Percentiles rank a stretch among this genome's conserved stretches.
These are phyloP conservation scores for Oryzias curvinotus DNA, from an alignment of 2,113 vertebrate species.

Conservation along the genomic window DNA sequence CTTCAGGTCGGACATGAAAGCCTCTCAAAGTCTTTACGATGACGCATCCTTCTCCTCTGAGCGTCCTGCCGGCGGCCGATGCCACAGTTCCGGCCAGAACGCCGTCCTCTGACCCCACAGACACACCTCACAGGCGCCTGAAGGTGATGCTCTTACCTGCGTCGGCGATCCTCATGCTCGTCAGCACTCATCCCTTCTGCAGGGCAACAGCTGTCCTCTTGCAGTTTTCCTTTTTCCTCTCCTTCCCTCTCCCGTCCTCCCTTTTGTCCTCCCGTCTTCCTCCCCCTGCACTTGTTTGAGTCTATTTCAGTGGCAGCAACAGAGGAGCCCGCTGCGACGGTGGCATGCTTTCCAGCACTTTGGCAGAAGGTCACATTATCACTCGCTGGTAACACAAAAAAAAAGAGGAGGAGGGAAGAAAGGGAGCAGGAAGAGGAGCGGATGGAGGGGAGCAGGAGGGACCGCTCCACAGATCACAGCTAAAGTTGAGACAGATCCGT, in stretches of 20 bases:
- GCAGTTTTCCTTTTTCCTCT: slow-evolving; percentile 12
- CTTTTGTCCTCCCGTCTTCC: slow-evolving; percentile 24
- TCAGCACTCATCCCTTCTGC: slow-evolving; percentile 65
- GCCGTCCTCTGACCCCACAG: too few species aligned
- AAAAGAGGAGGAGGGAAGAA: slow-evolving; percentile 11
- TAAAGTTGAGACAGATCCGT: slow-evolving; percentile 28
- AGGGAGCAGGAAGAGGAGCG: slow-evolving; percentile 41
- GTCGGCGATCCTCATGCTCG: slow-evolving; percentile 65
- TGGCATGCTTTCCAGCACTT: slow-evolving; percentile 79
- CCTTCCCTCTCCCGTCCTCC: slow-evolving; percentile 25
- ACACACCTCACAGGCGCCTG: neutral
- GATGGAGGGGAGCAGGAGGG: slow-evolving; percentile 47
- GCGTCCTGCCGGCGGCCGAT: slow-evolving; percentile 36
- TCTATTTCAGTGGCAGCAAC: slow-evolving; percentile 78
- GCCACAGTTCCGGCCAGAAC: slow-evolving; percentile 48
- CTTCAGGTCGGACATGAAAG: slow-evolving; percentile 32
- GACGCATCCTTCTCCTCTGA: slow-evolving; percentile 57
- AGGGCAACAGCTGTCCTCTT: slow-evolving; percentile 47
- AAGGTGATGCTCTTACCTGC: slow-evolving; percentile 62
- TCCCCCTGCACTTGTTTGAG: slow-evolving; percentile 78
- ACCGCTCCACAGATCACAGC: slow-evolving; percentile 17
- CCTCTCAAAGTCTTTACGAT: slow-evolving; percentile 53
- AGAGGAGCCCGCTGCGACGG: slow-evolving; percentile 73
- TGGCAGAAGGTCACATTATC: slow-evolving; percentile 82
- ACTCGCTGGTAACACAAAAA: slow-evolving; percentile 38